Base-by-base conservation (phyloP, 2,797 vertebrate genomes). In the Enoplosus armatus region DNA sequence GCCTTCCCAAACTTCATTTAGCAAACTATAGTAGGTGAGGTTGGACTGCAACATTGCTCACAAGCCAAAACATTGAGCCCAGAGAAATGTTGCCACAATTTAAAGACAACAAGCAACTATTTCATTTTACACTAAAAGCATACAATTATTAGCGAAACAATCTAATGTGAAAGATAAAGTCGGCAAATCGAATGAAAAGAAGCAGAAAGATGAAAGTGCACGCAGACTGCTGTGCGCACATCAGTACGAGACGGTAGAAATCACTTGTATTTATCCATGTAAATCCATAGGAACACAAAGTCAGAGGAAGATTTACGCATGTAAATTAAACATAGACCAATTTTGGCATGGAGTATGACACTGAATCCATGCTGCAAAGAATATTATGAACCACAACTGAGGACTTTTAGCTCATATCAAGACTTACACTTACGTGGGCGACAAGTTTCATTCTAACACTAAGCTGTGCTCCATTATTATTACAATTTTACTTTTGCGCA, bases 361-460 rank as follows among this genome's bases (percentile, higher is more conserved):
- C 24, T 29, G 47, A 62, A 76, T 80, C 18, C 8, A 50, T 55
- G 77, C 67, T 43, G 79, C 59, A 88, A 73, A 87, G 26, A 81
- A 83, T 75, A 77, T 60, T 54, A 86, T 65, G 54, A 88, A 90
- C 86, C 88, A 90, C 82, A 87, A 91, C 83, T 89, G 62, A 92
- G 64, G 55, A 77, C 47, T 62, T 68, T 69, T 39, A 67, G 66
- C 75, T 90, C 83, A 90, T 91, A 84, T 87, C 91, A 84, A 55
- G 75, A 90, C 75, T 82, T 77, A 31, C 79, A 66, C 77, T 68
- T 84, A 85, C 75, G 89, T 92, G 87, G 91, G 84, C 77, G 86
- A 86, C 37, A 80, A 62, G 91, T 93, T 93, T 92, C 90, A 88
- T 87, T 90, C 79, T 61, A 85, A 77, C 77, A 61, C n/a, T 50